Evolutionary conservation across 2,113 vertebrate genomes (phyloP), one percentile per base, ranked within the genome.

Genomic region (Poicephalus meyeri): DNA sequence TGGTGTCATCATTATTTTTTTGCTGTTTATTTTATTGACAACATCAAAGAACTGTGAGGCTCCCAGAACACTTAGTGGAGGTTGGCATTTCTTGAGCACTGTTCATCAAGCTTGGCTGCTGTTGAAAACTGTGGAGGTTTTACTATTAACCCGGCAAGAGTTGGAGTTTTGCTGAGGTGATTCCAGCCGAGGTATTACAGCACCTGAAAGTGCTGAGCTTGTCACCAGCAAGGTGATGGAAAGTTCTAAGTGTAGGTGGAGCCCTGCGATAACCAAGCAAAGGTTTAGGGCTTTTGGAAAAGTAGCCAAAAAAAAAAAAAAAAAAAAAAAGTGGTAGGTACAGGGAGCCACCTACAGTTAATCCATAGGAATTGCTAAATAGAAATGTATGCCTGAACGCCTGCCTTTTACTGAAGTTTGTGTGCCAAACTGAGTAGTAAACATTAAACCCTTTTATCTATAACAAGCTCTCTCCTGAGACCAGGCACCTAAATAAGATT

Each of bases 291-390:
- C 50, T 70, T 95, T 72, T 64, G 65, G 70, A 85, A 66, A 58
- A 58, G 21, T 15, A 35, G 33, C 56, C 20, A 7, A 24, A 58
- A 35, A 24, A n/a, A 58, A 58, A 23, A n/a, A 58, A 58, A 10
- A 19, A 47, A 23, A 21, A 29, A 53, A 53, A 58, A 56, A 21
- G 56, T 60, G 15, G 11, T 61, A 87, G 77, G 65, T 92, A 79
- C 86, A 97, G 95, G 78, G 96, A 95, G 95, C 86, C 95, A 95
- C 94, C 96, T 97, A 96, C 89, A 93, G 94, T 95, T 95, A 96
- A 64, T 68, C 61, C 56, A 16, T 37, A 44, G 77, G 52, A 92
- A 92, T 89, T 24, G 81, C 55, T 81, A 6, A 4, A 6, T 42
- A 13, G 15, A 86, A 83, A 31, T 39, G 1, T 37, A 3, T 58